phyloP scores from a whole-genome alignment of 2,888 invertebrate genomes.

The Hanleya hanleyi region DNA sequence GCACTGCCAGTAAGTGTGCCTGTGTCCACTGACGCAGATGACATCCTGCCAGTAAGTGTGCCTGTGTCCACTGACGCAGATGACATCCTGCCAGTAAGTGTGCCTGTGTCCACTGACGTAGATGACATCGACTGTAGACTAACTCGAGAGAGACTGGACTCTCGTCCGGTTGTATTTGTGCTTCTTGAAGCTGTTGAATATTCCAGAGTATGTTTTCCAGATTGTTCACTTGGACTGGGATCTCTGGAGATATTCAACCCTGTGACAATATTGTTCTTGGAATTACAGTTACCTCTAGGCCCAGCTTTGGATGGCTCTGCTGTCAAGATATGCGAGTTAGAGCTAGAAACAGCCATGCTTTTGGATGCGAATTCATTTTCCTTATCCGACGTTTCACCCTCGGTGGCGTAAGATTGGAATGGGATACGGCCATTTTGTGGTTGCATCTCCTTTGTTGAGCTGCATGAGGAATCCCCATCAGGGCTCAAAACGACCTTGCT shows the following conservation, averaged over 20 bases:
- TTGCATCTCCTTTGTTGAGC: constrained; percentile 38
- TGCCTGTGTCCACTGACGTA: neutral
- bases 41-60: neutral
- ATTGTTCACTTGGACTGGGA: neutral
- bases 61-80: neutral
- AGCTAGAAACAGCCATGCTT: neutral
- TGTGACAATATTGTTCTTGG: neutral
- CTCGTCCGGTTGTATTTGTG: too few species aligned
- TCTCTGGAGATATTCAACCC: neutral
- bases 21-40: too few species aligned
- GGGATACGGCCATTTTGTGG: constrained; percentile 40
- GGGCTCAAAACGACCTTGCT: constrained; percentile 55
- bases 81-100: neutral
- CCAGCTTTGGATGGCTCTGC: too few species aligned
- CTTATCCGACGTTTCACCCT: constrained; percentile 2
- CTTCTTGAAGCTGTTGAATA: neutral
- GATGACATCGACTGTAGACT: neutral
- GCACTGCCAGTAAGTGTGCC: too few species aligned
- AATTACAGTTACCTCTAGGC: too few species aligned
- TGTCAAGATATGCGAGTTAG: too few species aligned
- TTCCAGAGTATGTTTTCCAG: too few species aligned
- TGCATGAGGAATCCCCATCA: constrained; percentile 47
- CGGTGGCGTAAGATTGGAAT: constrained; percentile 40
- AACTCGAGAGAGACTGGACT: neutral
- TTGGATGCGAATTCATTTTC: neutral